Conservation (phyloP, 1,140 invertebrate genomes). For the Calosoma granatense region DNA sequence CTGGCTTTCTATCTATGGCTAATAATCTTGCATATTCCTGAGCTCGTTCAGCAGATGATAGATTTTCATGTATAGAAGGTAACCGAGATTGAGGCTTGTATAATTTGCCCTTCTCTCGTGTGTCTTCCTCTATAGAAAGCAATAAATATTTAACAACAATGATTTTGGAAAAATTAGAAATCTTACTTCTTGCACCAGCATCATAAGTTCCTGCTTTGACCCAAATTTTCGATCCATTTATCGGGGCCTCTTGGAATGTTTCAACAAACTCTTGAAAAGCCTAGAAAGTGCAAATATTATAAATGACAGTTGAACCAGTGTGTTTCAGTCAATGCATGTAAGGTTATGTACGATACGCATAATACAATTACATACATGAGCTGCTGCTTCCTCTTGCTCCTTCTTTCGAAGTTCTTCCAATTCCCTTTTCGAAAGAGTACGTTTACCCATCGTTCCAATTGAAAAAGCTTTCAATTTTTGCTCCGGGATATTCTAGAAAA, state of each 20-base stretch:
- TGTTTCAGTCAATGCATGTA: no score
- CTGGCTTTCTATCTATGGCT: constrained; percentile 50
- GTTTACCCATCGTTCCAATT: constrained; percentile 72
- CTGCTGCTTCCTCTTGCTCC: constrained; percentile 79
- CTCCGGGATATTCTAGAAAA: constrained; percentile 54
- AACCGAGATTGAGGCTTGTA: constrained; percentile 88
- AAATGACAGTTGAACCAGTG: constrained; percentile 8
- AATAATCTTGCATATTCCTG: constrained; percentile 65
- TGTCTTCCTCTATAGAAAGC: constrained; percentile 63
- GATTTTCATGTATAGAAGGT: constrained; percentile 35
- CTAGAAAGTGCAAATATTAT: no score
- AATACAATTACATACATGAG: constrained; percentile 45
- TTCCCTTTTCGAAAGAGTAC: constrained; percentile 73
- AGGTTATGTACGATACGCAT: neutral
- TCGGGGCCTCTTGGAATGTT: constrained; percentile 84
- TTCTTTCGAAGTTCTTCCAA: constrained; percentile 81
- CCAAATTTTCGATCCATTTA: constrained; percentile 83
- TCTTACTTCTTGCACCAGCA: constrained; percentile 82
- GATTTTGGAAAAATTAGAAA: constrained; percentile 2
- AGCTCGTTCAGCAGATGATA: constrained; percentile 41
- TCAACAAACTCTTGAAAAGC: constrained; percentile 96
- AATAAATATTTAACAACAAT: constrained; percentile 16
- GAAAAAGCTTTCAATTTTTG: constrained; percentile 74
- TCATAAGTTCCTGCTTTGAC: constrained; percentile 95
- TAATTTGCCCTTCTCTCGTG: constrained; percentile 78